A percentile compares a stretch with the other conserved stretches of the same genome.
Conservation (phyloP, 2,888 invertebrate species). For the Palloptera scutellata region DNA sequence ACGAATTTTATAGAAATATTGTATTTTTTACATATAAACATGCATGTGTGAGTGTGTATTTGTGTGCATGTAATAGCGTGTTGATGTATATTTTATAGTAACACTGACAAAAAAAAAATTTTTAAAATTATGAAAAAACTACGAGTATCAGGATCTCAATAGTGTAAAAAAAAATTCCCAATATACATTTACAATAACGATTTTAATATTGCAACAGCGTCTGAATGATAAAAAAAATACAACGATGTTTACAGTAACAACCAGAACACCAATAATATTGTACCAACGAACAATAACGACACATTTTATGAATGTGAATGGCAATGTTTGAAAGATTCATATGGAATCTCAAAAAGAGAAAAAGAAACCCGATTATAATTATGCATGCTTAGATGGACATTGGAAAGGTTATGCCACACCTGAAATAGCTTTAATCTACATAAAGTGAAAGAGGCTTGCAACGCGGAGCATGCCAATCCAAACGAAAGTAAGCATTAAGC, state of each 20-base stretch:
- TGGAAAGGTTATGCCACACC: conserved; percentile 28
- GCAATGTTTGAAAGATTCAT: too few relatives aligned
- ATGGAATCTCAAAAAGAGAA: conserved; percentile 4
- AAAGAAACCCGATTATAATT: conserved; percentile 28
- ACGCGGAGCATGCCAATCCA: conserved; percentile 5
- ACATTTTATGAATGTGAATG: too few relatives aligned
- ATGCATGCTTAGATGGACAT: conserved; percentile 31
- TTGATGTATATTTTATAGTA: conserved; percentile 22
- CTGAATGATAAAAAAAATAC: conserved; percentile 5
- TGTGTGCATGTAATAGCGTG: conserved; percentile 11
- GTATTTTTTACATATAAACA: neutral
- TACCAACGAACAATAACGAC: too few relatives aligned
- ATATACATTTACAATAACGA: conserved; percentile 28
- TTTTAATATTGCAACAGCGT: conserved; percentile 43
- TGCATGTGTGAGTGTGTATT: neutral
- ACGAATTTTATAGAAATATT: neutral
- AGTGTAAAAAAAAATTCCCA: neutral
- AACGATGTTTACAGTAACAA: too few relatives aligned
- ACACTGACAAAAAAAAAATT: neutral
- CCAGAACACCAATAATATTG: too few relatives aligned
- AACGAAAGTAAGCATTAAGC: too few relatives aligned
- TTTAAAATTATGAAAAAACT: neutral
- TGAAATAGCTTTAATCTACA: conserved; percentile 17
- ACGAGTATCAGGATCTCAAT: neutral
- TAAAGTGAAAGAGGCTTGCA: neutral